These are phyloP conservation scores for Xiphophorus hellerii DNA, from an alignment of 2,113 vertebrate genomes.

Conservation along the genomic window DNA sequence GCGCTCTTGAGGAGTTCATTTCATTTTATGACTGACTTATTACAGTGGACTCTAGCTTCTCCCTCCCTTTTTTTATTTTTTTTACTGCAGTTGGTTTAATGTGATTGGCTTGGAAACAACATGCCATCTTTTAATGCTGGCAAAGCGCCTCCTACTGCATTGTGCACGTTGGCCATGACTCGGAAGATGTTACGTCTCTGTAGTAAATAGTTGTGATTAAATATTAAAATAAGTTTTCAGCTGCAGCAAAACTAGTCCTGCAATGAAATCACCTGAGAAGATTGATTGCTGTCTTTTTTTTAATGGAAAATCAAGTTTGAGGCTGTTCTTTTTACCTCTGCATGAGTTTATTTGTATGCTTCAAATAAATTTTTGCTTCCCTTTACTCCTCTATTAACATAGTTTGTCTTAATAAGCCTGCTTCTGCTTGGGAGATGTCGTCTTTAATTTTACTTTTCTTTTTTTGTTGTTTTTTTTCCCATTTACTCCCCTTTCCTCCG, in stretches of 20 bases:
- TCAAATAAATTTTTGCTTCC: constrained; percentile 62
- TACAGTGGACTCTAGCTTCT: constrained; percentile 53
- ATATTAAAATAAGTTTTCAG: neutral
- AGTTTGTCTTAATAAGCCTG: constrained; percentile 81
- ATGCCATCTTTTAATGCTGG: constrained; percentile 22
- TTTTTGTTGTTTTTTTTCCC: constrained; percentile 23
- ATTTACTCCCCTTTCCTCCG: constrained; percentile 50
- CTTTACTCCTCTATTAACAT: constrained; percentile 72
- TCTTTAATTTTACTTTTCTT: constrained; percentile 74
- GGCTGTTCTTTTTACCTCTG: constrained; percentile 73
- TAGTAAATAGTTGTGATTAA: neutral
- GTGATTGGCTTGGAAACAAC: constrained; percentile 39
- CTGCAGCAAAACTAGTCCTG: neutral
- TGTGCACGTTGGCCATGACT: neutral
- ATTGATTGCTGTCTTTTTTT: constrained; percentile 4
- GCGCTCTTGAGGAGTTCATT: constrained; percentile 23
- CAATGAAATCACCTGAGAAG: neutral
- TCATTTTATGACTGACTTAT: constrained; percentile 63
- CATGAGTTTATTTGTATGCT: constrained; percentile 69
- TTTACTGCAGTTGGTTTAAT: constrained; percentile 33
- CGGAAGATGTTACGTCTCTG: constrained; percentile 5
- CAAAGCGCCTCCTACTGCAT: constrained; percentile 19
- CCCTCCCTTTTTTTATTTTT: too few relatives aligned
- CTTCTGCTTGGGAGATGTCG: constrained; percentile 82
- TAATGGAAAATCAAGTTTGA: constrained; percentile 30